Conservation (phyloP, 2,113 vertebrate genomes). For the Dromas ardeola region DNA sequence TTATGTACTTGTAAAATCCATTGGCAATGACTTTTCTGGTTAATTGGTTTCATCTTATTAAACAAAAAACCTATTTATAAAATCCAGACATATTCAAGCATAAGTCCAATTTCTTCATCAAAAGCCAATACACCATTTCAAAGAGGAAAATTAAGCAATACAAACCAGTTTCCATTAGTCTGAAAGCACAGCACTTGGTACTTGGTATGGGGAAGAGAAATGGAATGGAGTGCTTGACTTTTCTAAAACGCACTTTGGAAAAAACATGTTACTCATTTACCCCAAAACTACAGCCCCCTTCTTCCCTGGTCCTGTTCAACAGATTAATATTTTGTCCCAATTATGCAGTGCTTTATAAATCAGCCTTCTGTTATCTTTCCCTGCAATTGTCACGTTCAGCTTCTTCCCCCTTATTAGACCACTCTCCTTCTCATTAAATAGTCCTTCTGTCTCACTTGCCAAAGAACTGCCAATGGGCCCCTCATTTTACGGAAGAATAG, state of each 20-base stretch:
- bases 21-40: conserved; percentile 43
- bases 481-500: conserved; percentile 82
- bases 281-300: background rate
- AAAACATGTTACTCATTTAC: background rate
- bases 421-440: conserved; percentile 78
- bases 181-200: background rate
- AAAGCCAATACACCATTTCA: background rate
- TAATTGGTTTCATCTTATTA: conserved; percentile 69
- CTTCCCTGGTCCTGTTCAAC: background rate
- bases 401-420: conserved; percentile 70
- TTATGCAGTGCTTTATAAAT: conserved; percentile 12
- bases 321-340: background rate
- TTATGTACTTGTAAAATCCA: conserved; percentile 59
- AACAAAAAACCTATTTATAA: conserved; percentile 47
- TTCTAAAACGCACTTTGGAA: background rate
- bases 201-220: background rate
- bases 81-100: conserved; percentile 8
- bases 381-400: conserved; percentile 43
- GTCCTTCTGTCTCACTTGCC: conserved; percentile 82
- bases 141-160: conserved; percentile 18
- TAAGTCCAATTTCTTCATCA: background rate
- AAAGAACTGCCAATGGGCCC: conserved; percentile 84
- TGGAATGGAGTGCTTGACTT: background rate
- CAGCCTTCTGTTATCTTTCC: conserved; percentile 25
- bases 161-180: background rate